phyloP scores from a whole-genome alignment of 1,140 invertebrate species.

The Hypsibius dujardini region DNA sequence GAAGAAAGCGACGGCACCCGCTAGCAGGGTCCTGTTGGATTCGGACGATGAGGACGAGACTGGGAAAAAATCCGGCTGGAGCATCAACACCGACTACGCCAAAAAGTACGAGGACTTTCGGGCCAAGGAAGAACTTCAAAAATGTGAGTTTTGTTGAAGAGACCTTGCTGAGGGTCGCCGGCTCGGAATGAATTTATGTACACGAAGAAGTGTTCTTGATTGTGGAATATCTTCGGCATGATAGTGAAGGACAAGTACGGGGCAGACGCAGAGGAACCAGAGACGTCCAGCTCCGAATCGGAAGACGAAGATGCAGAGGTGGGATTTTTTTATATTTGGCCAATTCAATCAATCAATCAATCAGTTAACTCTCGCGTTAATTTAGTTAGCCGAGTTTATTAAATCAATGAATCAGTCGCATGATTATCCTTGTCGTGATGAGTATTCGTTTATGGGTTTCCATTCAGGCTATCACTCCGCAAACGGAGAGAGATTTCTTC shows the following conservation, averaged over 20 bases:
- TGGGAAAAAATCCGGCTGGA: slow-evolving; percentile 38
- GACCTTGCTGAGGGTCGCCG: no score
- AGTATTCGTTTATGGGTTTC: slow-evolving; percentile 10
- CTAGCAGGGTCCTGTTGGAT: slow-evolving; percentile 12
- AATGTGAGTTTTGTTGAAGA: slow-evolving; percentile 45
- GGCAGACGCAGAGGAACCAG: slow-evolving; percentile 32
- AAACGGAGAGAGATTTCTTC: slow-evolving; percentile 65
- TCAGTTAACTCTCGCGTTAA: no score
- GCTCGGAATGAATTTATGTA: no score
- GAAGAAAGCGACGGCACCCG: neutral
- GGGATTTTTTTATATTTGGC: slow-evolving; percentile 20
- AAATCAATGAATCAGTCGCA: no score
- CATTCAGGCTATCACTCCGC: slow-evolving; percentile 34
- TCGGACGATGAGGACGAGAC: slow-evolving; percentile 31
- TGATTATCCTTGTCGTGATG: no score
- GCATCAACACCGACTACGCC: slow-evolving; percentile 58
- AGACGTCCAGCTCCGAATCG: slow-evolving; percentile 26
- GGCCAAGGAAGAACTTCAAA: slow-evolving; percentile 63
- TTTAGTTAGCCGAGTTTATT: no score
- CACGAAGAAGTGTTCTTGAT: neutral
- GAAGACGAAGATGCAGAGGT: slow-evolving; percentile 44
- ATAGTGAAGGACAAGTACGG: slow-evolving; percentile 57
- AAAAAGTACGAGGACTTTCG: slow-evolving; percentile 60
- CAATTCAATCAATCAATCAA: no score
- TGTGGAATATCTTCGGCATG: slow-evolving; percentile 25